These are phyloP conservation scores for Eristalinus sepulchralis DNA, from an alignment of 2,888 invertebrate genomes.

Conservation along the genomic window DNA sequence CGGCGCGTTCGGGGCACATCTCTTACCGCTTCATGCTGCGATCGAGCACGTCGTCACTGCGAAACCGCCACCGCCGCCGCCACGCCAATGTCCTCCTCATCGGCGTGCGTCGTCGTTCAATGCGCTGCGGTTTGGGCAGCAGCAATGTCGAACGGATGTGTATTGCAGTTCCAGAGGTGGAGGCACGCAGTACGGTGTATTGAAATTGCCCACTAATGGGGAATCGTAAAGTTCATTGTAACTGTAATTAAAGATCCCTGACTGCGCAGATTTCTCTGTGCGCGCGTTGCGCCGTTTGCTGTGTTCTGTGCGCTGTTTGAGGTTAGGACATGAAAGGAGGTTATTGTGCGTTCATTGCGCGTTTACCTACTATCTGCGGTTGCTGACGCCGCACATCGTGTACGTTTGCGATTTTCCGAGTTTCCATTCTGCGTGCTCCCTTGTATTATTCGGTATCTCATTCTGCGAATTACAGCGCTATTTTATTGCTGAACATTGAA, in stretches of 20 bases:
- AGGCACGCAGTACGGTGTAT: slow-evolving; percentile 35
- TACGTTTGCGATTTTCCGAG: slow-evolving; percentile 44
- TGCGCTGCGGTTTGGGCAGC: slow-evolving; percentile 34
- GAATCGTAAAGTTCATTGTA: slow-evolving; percentile 70
- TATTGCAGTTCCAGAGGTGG: slow-evolving; percentile 36
- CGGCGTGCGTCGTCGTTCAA: neutral
- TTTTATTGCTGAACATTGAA: slow-evolving; percentile 53
- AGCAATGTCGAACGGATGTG: slow-evolving; percentile 32
- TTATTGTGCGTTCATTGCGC: slow-evolving; percentile 64
- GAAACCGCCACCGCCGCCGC: neutral
- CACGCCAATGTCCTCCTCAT: neutral
- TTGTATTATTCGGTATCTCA: slow-evolving; percentile 37
- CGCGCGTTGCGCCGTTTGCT: slow-evolving; percentile 24
- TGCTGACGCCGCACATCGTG: slow-evolving; percentile 18
- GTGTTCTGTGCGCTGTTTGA: slow-evolving; percentile 35
- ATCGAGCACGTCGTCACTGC: slow-evolving; percentile 8
- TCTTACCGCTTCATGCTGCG: slow-evolving; percentile 35
- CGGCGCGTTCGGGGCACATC: slow-evolving; percentile 40
- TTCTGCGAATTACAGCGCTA: slow-evolving; percentile 6
- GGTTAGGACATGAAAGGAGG: slow-evolving; percentile 68
- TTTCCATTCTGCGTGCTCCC: slow-evolving; percentile 23
- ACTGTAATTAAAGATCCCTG: slow-evolving; percentile 71
- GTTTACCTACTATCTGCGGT: slow-evolving; percentile 43
- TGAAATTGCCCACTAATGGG: slow-evolving; percentile 70
- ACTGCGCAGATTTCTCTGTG: slow-evolving; percentile 66